A percentile compares a stretch with the other conserved stretches of the same genome.
phyloP scores from a whole-genome alignment of 2,888 invertebrate genomes.

The Cerceris ruficornis region DNA sequence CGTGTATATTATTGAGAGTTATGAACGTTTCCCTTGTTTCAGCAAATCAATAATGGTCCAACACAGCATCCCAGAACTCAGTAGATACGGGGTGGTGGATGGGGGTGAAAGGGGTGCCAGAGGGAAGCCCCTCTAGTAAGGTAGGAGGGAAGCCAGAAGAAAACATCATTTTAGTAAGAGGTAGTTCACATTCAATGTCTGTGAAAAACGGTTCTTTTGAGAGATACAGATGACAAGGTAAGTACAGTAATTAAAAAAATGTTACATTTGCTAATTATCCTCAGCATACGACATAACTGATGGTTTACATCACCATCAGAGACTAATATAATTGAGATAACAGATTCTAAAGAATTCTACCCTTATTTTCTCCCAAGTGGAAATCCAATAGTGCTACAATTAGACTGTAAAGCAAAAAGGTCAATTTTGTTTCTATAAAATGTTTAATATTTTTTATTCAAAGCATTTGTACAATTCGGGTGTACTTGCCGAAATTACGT shows the following conservation, averaged over 20 bases:
- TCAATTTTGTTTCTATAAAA: too few species aligned
- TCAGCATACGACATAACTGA: background rate
- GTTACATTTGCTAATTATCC: conserved; percentile 15
- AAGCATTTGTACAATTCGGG: too few species aligned
- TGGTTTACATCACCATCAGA: background rate
- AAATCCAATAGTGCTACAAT: too few species aligned
- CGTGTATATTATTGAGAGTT: conserved; percentile 7
- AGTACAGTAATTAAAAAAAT: conserved; percentile 21
- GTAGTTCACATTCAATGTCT: conserved; percentile 71
- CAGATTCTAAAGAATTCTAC: too few species aligned
- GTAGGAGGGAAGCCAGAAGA: conserved; percentile 76
- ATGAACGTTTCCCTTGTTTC: conserved; percentile 39
- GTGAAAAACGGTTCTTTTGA: conserved; percentile 68
- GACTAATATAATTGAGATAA: too few species aligned
- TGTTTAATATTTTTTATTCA: too few species aligned
- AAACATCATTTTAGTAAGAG: conserved; percentile 71
- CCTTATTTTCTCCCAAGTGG: too few species aligned
- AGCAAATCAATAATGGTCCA: conserved; percentile 78
- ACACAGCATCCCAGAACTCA: conserved; percentile 76
- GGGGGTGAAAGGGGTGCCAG: conserved; percentile 64
- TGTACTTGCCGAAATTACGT: too few species aligned
- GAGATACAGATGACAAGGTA: conserved; percentile 55
- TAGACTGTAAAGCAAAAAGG: too few species aligned
- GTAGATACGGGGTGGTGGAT: conserved; percentile 66
- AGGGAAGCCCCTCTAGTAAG: conserved; percentile 68